Evolutionary conservation across 2,113 vertebrate species (phyloP), one percentile per base, ranked within the genome.

Genomic region (Brachypteracias leptosomus): DNA sequence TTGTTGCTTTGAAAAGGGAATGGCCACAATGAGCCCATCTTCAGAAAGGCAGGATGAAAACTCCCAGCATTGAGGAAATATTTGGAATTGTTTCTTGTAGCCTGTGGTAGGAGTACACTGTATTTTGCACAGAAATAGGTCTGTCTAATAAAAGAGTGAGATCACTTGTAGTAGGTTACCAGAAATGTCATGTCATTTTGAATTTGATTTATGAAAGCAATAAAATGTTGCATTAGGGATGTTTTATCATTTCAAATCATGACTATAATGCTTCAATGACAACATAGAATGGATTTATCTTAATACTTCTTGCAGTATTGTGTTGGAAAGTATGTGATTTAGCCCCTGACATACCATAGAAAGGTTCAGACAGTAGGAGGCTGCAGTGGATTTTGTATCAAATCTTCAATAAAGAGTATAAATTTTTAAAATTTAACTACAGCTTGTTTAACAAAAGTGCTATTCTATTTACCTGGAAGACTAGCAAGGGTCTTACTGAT

Each of bases 121-220:
- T 12, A 25, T 46, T 91, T 55, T n/a, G 35, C 42, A 61, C 42
- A 51, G 88, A 82, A 95, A 77, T 67, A 90, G 35, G 28, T 65
- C 65, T 73, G 33, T 65, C 58, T 70, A 73, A 85, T 61, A 29
- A 51, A 61, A 85, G 76, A 71, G 82, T 72, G 82, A 87, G 57
- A 63, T 84, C 62, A 73, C 80, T 83, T 20, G 14, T 78, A 82
- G 74, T 36, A 80, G 38, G 46, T 90, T 88, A 87, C 70, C 65
- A 79, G 66, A 78, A 95, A 94, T 31, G 21, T 63, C 65, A 77
- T 59, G 76, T 47, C 52, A 65, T 59, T 76, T 61, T 71, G 52
- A 47, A 74, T 80, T 74, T 90, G 88, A 96, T 94, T 92, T 95
- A 96, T 92, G 76, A 93, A 85, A 80, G 72, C 59, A 88, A 88